Percentiles rank a stretch among this genome's conserved stretches.
phyloP scores from a whole-genome alignment of 1,140 invertebrate genomes.

The Drosophila simulans region DNA sequence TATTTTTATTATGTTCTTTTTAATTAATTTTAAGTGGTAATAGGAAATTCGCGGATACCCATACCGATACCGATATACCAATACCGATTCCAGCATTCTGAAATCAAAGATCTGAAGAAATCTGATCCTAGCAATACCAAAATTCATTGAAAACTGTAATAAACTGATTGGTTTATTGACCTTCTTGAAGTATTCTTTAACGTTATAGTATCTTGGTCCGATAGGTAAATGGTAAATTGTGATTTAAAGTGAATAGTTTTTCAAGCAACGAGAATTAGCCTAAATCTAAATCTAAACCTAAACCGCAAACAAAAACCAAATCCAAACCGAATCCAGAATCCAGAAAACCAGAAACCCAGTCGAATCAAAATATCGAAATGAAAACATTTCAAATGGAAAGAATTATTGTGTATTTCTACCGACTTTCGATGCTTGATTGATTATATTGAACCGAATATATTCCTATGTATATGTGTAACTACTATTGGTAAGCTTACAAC shows the following conservation, averaged over 20 bases:
- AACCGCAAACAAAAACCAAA: background rate
- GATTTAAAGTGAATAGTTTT: constrained; percentile 28
- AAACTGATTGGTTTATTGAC: constrained; percentile 8
- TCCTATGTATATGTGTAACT: constrained; percentile 31
- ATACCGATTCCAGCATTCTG: constrained; percentile 22
- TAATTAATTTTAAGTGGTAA: constrained; percentile 16
- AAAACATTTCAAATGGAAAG: constrained; percentile 32
- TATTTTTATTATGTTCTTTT: constrained; percentile 1
- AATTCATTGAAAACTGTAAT: constrained; percentile 13
- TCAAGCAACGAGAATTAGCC: constrained; percentile 20
- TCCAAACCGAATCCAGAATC: constrained; percentile 6
- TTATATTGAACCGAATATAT: constrained; percentile 32
- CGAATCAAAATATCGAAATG: constrained; percentile 9
- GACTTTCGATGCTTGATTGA: constrained; percentile 29
- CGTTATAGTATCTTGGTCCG: constrained; percentile 15
- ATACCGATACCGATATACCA: too few species aligned
- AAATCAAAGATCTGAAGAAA: constrained; percentile 20
- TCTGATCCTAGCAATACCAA: constrained; percentile 14
- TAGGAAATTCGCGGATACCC: constrained; percentile 6
- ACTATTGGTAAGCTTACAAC: constrained; percentile 36
- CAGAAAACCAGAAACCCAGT: background rate
- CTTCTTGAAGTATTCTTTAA: constrained; percentile 8
- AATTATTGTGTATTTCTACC: constrained; percentile 31
- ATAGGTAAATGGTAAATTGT: constrained; percentile 31
- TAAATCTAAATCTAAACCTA: constrained; percentile 7